These are phyloP conservation scores for Aspidiotus destructor DNA, from an alignment of 2,888 invertebrate genomes.

Conservation along the genomic window DNA sequence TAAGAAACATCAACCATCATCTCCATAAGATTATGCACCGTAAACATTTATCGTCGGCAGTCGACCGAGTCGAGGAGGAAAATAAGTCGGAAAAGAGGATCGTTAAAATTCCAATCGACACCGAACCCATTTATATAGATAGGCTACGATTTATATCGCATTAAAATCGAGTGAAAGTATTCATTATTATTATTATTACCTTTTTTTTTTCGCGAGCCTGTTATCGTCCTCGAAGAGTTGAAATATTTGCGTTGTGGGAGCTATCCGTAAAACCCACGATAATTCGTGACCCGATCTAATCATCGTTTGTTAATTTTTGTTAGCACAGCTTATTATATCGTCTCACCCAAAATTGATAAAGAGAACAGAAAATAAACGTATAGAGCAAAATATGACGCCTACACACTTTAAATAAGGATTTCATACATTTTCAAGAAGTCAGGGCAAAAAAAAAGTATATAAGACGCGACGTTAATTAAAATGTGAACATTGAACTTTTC, in stretches of 20 bases:
- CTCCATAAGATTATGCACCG: conserved; percentile 6
- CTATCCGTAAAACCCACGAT: conserved; percentile 27
- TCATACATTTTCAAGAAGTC: not conserved
- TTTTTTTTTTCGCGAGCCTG: conserved; percentile 20
- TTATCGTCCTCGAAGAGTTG: not conserved
- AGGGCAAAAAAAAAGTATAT: not conserved
- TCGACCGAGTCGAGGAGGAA: not conserved
- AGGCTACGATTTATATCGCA: conserved; percentile 29
- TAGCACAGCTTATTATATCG: conserved; percentile 14
- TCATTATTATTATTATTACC: conserved; percentile 17
- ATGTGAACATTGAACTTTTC: conserved; percentile 10
- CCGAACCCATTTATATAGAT: conserved; percentile 1
- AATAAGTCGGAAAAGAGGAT: conserved; percentile 18
- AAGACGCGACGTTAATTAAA: conserved; percentile 12
- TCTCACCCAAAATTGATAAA: not conserved
- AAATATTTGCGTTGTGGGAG: conserved; percentile 31
- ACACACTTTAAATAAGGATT: not conserved
- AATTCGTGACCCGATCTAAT: conserved; percentile 27
- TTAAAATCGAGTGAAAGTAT: conserved; percentile 27
- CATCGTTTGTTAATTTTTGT: conserved; percentile 10
- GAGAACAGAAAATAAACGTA: not conserved
- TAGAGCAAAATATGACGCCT: not conserved
- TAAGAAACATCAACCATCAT: conserved; percentile 14
- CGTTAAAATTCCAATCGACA: conserved; percentile 30
- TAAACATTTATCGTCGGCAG: conserved; percentile 22